Percentiles rank a stretch among this genome's conserved stretches.
Evolutionary conservation across 2,113 vertebrate genomes (phyloP).

Genomic region (Cryptomyrus ogoouensis): DNA sequence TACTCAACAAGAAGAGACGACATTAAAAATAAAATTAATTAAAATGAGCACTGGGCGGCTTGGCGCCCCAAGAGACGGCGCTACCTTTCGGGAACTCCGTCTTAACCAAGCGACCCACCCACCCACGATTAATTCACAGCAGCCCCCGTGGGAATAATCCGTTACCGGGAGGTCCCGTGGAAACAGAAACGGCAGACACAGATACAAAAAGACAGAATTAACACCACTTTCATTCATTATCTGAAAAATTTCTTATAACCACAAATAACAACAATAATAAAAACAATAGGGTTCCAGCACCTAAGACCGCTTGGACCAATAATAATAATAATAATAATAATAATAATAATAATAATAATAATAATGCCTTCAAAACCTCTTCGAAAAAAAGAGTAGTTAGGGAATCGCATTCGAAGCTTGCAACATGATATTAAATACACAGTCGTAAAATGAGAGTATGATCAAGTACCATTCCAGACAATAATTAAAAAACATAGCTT

Average conservation of each 20-base stretch:
- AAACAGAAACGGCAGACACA: not conserved
- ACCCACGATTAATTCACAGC: not conserved
- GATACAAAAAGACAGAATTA: not conserved
- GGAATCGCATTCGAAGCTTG: not conserved
- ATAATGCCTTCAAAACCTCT: slow-evolving; percentile 1
- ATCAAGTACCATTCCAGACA: not conserved
- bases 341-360: not conserved
- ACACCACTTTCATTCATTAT: not conserved
- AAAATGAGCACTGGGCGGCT: not conserved
- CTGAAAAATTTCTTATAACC: not conserved
- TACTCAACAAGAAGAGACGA: not conserved
- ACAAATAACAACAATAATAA: not conserved
- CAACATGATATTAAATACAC: slow-evolving; percentile 9
- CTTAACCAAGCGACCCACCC: not conserved
- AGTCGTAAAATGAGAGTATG: not conserved
- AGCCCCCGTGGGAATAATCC: not conserved
- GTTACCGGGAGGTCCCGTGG: not conserved
- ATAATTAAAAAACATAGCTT: not conserved
- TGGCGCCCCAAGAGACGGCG: not conserved
- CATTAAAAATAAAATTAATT: not conserved
- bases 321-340: not conserved
- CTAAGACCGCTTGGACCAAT: not conserved
- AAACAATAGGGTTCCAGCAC: not conserved
- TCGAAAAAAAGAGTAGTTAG: slow-evolving; percentile 4
- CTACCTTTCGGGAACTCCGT: not conserved